Conservation (phyloP, 2,113 vertebrate genomes). For the Stercorarius parasiticus region DNA sequence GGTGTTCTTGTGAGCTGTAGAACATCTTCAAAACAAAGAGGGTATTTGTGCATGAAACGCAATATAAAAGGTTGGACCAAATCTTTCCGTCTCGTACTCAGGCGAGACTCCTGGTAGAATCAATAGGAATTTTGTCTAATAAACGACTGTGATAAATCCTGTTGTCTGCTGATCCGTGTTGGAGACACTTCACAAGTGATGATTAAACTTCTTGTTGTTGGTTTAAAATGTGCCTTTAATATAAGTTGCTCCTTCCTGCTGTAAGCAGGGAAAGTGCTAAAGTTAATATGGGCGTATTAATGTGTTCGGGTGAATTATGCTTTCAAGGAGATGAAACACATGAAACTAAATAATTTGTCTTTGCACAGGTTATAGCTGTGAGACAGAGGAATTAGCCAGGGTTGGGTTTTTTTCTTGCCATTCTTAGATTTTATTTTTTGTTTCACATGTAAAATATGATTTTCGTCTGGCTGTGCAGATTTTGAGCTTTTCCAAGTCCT, state of each 20-base stretch:
- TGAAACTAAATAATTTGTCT: conserved; percentile 7
- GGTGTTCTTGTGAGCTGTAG: neutral
- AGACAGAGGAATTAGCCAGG: neutral
- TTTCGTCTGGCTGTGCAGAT: neutral
- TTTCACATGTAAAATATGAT: neutral
- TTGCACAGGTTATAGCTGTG: neutral
- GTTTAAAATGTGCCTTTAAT: conserved; percentile 4
- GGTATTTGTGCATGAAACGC: too few relatives aligned
- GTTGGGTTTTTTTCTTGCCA: neutral
- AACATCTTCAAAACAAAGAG: neutral
- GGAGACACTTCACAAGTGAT: neutral
- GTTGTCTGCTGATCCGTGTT: neutral
- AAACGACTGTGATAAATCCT: neutral
- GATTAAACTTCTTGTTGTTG: neutral
- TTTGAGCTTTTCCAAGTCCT: neutral
- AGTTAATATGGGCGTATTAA: neutral
- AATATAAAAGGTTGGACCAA: neutral
- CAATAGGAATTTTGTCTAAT: neutral
- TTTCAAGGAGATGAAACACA: conserved; percentile 3
- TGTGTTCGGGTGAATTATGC: neutral
- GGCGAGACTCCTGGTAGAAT: neutral
- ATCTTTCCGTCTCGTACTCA: neutral
- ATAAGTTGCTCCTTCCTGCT: neutral
- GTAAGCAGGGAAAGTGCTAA: neutral
- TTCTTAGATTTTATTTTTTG: neutral